A percentile compares a stretch with the other conserved stretches of the same genome.
Evolutionary conservation across 2,888 invertebrate species (phyloP).

Genomic region (Bibio marci): DNA sequence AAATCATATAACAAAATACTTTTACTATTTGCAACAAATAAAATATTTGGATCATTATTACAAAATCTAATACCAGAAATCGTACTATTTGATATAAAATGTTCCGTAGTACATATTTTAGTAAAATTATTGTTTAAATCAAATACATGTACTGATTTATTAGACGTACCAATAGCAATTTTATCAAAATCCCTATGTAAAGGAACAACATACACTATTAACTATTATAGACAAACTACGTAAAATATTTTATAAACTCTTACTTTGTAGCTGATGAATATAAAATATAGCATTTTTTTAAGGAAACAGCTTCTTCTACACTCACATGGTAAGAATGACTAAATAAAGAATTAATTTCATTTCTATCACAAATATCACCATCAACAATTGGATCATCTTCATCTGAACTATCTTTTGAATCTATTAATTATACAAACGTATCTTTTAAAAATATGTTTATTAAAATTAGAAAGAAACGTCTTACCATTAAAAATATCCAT

Average conservation of each 20-base stretch:
- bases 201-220: slow-evolving; percentile 4
- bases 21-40: slow-evolving; percentile 24
- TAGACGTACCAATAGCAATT: slow-evolving; percentile 33
- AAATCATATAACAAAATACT: slow-evolving; percentile 20
- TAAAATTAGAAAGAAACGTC: too few relatives aligned
- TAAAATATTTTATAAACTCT: slow-evolving; percentile 1
- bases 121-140: slow-evolving; percentile 13
- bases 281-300: slow-evolving; percentile 41
- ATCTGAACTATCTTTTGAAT: slow-evolving; percentile 25
- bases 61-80: slow-evolving; percentile 1
- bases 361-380: slow-evolving; percentile 18
- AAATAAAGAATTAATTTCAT: slow-evolving; percentile 19
- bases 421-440: too few relatives aligned
- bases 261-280: slow-evolving; percentile 40
- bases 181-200: slow-evolving; percentile 21
- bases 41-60: slow-evolving; percentile 8
- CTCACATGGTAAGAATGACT: slow-evolving; percentile 16
- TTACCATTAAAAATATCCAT: too few relatives aligned
- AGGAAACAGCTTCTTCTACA: slow-evolving; percentile 34
- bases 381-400: slow-evolving; percentile 13
- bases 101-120: too few relatives aligned
- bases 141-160: slow-evolving; percentile 32
- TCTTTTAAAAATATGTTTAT: too few relatives aligned
- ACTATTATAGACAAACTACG: background rate
- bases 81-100: background rate